Evolutionary conservation across 92 coral and sea anemone species (phyloP).

Genomic region (Parazoanthus swiftii): DNA sequence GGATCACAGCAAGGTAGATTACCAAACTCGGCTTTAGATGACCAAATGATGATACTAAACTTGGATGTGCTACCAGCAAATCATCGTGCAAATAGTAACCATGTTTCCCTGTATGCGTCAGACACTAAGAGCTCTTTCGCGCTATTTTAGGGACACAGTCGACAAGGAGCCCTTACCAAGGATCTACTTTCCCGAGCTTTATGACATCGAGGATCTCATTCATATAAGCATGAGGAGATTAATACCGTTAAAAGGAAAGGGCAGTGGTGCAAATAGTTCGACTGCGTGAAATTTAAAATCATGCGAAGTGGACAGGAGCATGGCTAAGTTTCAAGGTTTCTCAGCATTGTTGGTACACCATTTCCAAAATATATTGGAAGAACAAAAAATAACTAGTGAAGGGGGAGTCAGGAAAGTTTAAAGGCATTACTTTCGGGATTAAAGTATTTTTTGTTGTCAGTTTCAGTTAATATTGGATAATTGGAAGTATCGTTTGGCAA

Average conservation of each 20-base stretch:
- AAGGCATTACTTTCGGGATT: too few relatives aligned
- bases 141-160: slow-evolving; percentile 23
- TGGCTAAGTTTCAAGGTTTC: slow-evolving; percentile 26
- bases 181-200: slow-evolving; percentile 41
- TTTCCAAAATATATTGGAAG: background rate
- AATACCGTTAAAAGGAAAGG: slow-evolving; percentile 30
- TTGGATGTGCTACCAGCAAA: too few relatives aligned
- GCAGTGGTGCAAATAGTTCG: slow-evolving; percentile 34
- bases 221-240: slow-evolving; percentile 32
- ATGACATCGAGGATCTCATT: background rate
- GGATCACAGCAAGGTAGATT: too few relatives aligned
- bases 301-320: slow-evolving; percentile 25
- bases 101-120: slow-evolving; percentile 11
- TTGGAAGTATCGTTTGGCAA: too few relatives aligned
- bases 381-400: background rate
- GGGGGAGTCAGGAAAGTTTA: background rate
- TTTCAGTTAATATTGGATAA: too few relatives aligned
- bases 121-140: background rate
- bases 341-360: background rate
- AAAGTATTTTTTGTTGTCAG: too few relatives aligned
- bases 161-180: slow-evolving; percentile 37
- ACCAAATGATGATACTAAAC: too few relatives aligned
- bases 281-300: slow-evolving; percentile 22
- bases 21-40: too few relatives aligned
- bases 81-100: too few relatives aligned